Conservation (phyloP, 2,113 vertebrate genomes). For the Ceuthmochares aereus region DNA sequence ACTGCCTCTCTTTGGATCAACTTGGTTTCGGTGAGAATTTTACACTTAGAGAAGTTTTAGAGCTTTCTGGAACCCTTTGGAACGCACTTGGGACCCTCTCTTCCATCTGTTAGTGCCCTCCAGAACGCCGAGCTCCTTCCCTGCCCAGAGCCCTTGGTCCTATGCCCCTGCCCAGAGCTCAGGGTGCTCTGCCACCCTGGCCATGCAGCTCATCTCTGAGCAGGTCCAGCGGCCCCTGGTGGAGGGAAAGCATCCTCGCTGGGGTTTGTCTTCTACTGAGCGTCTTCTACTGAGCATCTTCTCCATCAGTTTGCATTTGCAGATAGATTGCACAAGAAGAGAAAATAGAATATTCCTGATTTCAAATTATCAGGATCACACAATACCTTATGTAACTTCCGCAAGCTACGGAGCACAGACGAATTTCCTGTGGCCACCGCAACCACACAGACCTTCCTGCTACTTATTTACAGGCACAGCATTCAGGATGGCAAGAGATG, state of each 20-base stretch:
- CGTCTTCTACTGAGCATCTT: not conserved
- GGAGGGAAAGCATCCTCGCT: not conserved
- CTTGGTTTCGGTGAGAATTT: not conserved
- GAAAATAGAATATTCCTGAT: not conserved
- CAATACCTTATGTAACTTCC: fast-evolving
- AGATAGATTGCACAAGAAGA: not conserved
- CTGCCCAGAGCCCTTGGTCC: not conserved
- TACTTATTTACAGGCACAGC: not conserved
- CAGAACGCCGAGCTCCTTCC: not conserved
- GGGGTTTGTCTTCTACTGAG: not conserved
- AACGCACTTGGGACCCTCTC: not conserved
- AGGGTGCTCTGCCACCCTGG: fast-evolving
- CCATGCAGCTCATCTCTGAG: fast-evolving
- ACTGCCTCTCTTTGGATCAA: fast-evolving
- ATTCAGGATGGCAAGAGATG: not conserved
- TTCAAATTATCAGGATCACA: not conserved
- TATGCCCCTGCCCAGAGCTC: fast-evolving
- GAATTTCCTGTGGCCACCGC: too few species aligned
- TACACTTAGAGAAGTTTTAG: not conserved
- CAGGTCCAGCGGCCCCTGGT: not conserved
- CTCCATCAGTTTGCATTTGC: not conserved
- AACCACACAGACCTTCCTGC: too few species aligned
- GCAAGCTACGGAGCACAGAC: not conserved
- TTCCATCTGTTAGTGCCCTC: not conserved
- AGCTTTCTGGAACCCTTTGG: not conserved